Evolutionary conservation across 37 sponge, comb jelly and placozoan species (phyloP).

Genomic region (Halichondria panicea): DNA sequence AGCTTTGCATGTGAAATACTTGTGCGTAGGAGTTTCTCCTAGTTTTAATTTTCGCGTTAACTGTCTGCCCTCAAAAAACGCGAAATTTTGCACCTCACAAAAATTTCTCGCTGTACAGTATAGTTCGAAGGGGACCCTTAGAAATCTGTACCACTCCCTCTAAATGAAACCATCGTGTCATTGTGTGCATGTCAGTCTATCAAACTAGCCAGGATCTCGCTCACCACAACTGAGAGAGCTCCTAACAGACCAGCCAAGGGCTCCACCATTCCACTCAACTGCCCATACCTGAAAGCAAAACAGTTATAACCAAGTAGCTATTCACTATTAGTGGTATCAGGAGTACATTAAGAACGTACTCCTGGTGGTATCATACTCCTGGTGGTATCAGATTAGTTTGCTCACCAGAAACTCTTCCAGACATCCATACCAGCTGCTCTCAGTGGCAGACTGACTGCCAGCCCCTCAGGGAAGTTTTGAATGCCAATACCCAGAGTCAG

Average conservation of each 20-base stretch:
- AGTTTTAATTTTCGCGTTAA: too few relatives aligned
- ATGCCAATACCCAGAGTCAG: slow-evolving; percentile 95
- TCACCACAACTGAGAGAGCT: slow-evolving; percentile 75
- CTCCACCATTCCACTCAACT: slow-evolving; percentile 98
- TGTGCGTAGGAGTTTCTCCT: too few relatives aligned
- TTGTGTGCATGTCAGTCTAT: neutral
- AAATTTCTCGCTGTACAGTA: too few relatives aligned
- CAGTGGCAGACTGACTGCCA: slow-evolving; percentile 95
- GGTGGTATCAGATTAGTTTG: neutral
- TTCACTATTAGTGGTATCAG: neutral
- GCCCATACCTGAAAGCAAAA: slow-evolving; percentile 80
- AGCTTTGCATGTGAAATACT: too few relatives aligned
- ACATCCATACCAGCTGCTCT: slow-evolving; percentile 82
- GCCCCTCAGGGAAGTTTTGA: slow-evolving; percentile 97
- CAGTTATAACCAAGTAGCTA: neutral
- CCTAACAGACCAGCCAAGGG: slow-evolving; percentile 93
- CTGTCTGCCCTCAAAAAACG: too few relatives aligned
- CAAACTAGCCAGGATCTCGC: slow-evolving; percentile 27
- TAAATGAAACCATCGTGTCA: neutral
- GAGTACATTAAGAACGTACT: neutral
- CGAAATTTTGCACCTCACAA: too few relatives aligned
- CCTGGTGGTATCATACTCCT: too few relatives aligned
- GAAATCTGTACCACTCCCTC: neutral
- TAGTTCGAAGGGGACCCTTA: too few relatives aligned
- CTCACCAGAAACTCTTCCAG: slow-evolving; percentile 89